These are phyloP conservation scores for Silurus lanzhouensis DNA, from an alignment of 2,797 vertebrate species.

Conservation along the genomic window DNA sequence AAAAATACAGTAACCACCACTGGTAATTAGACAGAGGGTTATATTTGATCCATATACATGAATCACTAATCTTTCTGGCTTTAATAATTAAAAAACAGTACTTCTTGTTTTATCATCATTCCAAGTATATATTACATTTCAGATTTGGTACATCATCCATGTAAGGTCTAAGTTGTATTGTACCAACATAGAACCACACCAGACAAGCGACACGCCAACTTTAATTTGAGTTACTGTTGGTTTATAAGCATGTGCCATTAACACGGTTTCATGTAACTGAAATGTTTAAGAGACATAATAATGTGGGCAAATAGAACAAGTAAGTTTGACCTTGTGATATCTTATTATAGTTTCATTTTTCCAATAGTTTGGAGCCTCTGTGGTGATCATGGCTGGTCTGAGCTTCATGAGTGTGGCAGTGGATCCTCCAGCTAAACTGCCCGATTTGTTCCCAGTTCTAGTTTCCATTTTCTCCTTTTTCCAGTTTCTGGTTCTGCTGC, in stretches of 20 bases:
- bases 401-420: conserved; percentile 70
- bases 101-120: background rate
- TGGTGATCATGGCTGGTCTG: conserved; percentile 77
- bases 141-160: too few species aligned
- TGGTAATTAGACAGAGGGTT: background rate
- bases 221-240: background rate
- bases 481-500: conserved; percentile 82
- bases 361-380: conserved; percentile 82
- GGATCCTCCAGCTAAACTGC: conserved; percentile 80
- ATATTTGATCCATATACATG: background rate
- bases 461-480: conserved; percentile 83
- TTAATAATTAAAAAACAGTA: background rate
- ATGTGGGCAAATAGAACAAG: conserved; percentile 33
- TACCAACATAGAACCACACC: background rate
- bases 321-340: background rate
- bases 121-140: background rate
- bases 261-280: background rate
- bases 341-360: background rate
- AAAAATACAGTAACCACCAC: background rate
- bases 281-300: conserved; percentile 65
- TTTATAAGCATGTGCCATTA: background rate
- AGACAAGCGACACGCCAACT: background rate
- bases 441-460: conserved; percentile 87
- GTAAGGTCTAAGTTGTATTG: background rate
- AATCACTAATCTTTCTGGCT: background rate